Percentiles rank a stretch among this genome's conserved stretches.
These are phyloP conservation scores for Syngnathus floridae DNA, from an alignment of 2,113 vertebrate genomes.

Conservation along the genomic window DNA sequence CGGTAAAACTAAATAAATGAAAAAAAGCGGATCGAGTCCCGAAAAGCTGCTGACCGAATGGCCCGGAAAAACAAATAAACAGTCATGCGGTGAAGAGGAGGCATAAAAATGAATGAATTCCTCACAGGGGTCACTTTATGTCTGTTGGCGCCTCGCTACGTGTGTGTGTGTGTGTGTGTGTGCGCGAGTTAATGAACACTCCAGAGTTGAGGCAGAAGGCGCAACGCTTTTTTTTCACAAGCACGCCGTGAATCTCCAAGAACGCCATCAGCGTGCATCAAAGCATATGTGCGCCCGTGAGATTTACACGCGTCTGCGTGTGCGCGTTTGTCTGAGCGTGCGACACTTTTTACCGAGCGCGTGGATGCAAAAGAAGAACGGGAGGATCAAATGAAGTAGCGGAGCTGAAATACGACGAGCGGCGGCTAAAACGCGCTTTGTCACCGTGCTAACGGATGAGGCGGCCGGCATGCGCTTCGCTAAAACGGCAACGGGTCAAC, in stretches of 20 bases:
- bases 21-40: conserved; percentile 18
- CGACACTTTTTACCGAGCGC: conserved; percentile 28
- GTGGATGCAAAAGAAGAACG: conserved; percentile 18
- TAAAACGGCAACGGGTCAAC: neutral
- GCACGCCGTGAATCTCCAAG: conserved; percentile 37
- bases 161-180: conserved; percentile 12
- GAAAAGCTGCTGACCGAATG: conserved; percentile 48
- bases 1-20: conserved; percentile 12
- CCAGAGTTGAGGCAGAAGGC: conserved; percentile 22
- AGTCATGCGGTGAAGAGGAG: conserved; percentile 42
- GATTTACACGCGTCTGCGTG: conserved; percentile 29
- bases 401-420: conserved; percentile 4
- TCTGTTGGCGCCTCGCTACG: neutral
- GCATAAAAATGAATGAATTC: conserved; percentile 60
- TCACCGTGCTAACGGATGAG: neutral
- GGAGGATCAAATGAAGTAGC: neutral
- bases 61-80: conserved; percentile 60
- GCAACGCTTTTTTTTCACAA: conserved; percentile 18
- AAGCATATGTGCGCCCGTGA: conserved; percentile 29
- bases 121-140: conserved; percentile 47
- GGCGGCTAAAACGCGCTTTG: neutral
- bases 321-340: neutral
- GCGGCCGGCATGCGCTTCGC: neutral
- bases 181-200: conserved; percentile 57
- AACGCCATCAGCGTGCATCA: conserved; percentile 38